These are phyloP conservation scores for Mongoloraphidia duomilia DNA, from an alignment of 2,888 invertebrate species.

Conservation along the genomic window DNA sequence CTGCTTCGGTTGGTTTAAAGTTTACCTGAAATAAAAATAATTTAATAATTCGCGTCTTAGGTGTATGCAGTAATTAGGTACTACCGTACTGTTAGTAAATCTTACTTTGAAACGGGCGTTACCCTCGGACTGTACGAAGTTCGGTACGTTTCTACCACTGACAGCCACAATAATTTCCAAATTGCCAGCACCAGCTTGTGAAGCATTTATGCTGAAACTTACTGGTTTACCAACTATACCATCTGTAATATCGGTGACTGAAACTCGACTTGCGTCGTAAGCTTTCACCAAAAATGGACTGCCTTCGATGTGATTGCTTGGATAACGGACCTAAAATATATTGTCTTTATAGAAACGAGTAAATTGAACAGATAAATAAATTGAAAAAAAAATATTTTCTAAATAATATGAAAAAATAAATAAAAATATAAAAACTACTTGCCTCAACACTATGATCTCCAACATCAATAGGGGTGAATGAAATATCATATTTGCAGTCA, in stretches of 20 bases:
- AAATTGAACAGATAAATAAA: neutral
- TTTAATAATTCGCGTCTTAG: neutral
- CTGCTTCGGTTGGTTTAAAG: slow-evolving; percentile 91
- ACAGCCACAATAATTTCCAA: slow-evolving; percentile 96
- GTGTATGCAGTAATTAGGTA: neutral
- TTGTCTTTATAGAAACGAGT: neutral
- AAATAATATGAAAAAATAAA: neutral
- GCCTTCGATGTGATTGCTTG: slow-evolving; percentile 76
- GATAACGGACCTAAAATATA: slow-evolving; percentile 29
- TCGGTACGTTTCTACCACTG: slow-evolving; percentile 91
- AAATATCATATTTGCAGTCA: slow-evolving; percentile 30
- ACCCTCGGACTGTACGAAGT: slow-evolving; percentile 94
- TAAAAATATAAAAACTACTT: slow-evolving; percentile 17
- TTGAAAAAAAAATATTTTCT: neutral
- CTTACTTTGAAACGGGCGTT: slow-evolving; percentile 79
- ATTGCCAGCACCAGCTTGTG: slow-evolving; percentile 81
- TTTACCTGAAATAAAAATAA: slow-evolving; percentile 32
- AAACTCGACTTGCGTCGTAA: slow-evolving; percentile 89
- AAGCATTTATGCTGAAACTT: slow-evolving; percentile 81
- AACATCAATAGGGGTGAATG: slow-evolving; percentile 75
- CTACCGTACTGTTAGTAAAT: slow-evolving; percentile 6
- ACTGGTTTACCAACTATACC: slow-evolving; percentile 86
- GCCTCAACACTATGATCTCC: slow-evolving; percentile 90
- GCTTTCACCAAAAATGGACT: slow-evolving; percentile 93
- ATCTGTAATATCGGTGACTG: slow-evolving; percentile 82